Base-by-base conservation (phyloP, 2,113 vertebrate genomes). In the Toxotes chatareus region DNA sequence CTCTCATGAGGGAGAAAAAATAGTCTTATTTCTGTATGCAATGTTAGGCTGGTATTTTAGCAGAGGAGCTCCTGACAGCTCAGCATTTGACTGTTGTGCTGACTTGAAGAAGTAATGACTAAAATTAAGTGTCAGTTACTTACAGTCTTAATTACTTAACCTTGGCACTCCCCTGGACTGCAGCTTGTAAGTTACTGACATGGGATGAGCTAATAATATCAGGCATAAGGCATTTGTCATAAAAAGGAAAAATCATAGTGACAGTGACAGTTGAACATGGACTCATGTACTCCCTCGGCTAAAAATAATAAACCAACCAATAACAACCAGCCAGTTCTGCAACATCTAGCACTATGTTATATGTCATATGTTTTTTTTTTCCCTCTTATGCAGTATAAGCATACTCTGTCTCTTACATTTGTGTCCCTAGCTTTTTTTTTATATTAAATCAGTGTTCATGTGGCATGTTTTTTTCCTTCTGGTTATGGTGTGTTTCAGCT, bases 101-200 rank as follows among this genome's bases (percentile, higher is more conserved):
- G 63, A 68, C 46, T 65, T 70, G 31, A 23, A 51, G 69, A 71
- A 61, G 11, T 59, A 61, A 49, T 76, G 19, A 62, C n/a, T 68
- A 9, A 68, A 75, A 76, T 76, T 13, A 61, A 65, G 7, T 40
- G 40, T 81, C 23, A 81, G 19, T 82, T 75, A 71, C 32, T 32
- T 56, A 44, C 38, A 38, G 4, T 75, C 40, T 64, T 78, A 69
- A 69, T 73, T 38, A 51, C 64, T 31, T 66, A 32, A 70, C 60
- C 36, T 57, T 19, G 47, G 12, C 16, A 61, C 16, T 23, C 31
- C 27, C 49, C 13, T 13, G 1, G 19, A 73, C 32, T 51, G 67
- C 13, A 42, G 32, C 23, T 19, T 80, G 55, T 32, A 59, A 76
- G 65, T 65, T 21, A 67, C 36, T 76, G 36, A 60, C 47, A 44